Evolutionary conservation across 2,888 invertebrate genomes (phyloP).

Genomic region (Tinea trinotella): DNA sequence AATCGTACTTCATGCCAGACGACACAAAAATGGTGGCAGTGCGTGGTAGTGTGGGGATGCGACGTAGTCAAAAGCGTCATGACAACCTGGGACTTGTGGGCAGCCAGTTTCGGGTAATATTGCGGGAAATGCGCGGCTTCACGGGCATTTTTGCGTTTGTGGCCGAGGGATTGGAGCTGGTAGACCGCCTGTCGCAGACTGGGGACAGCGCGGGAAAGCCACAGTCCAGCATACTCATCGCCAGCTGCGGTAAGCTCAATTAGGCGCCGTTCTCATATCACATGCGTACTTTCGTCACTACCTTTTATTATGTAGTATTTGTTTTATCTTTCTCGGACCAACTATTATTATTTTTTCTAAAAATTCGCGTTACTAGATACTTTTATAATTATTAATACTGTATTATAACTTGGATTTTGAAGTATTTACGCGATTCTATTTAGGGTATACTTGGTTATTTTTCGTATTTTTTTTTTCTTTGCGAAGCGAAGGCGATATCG

Average conservation of each 20-base stretch:
- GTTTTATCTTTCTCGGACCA: constrained; percentile 23
- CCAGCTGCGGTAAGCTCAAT: constrained; percentile 82
- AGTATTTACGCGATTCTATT: constrained; percentile 30
- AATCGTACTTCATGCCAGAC: constrained; percentile 85
- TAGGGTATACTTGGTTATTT: constrained; percentile 24
- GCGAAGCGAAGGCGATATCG: constrained; percentile 9
- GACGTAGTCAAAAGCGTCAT: constrained; percentile 84
- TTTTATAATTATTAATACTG: constrained; percentile 28
- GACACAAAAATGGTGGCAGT: constrained; percentile 83
- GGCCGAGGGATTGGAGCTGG: constrained; percentile 83
- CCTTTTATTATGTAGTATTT: constrained; percentile 9
- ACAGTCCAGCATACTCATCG: constrained; percentile 79
- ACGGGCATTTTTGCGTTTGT: constrained; percentile 87
- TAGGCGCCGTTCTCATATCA: constrained; percentile 26
- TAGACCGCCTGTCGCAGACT: constrained; percentile 83
- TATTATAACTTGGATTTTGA: constrained; percentile 27
- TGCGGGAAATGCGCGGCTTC: constrained; percentile 87
- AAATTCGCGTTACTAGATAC: constrained; percentile 26
- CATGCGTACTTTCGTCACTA: neutral
- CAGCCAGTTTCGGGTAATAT: constrained; percentile 85
- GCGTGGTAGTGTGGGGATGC: constrained; percentile 86
- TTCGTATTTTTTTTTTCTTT: neutral
- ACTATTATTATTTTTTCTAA: constrained; percentile 24
- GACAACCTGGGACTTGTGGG: constrained; percentile 87
- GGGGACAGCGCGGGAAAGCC: constrained; percentile 86